phyloP scores from a whole-genome alignment of 1,140 invertebrate species.

The Tribolium madens region DNA sequence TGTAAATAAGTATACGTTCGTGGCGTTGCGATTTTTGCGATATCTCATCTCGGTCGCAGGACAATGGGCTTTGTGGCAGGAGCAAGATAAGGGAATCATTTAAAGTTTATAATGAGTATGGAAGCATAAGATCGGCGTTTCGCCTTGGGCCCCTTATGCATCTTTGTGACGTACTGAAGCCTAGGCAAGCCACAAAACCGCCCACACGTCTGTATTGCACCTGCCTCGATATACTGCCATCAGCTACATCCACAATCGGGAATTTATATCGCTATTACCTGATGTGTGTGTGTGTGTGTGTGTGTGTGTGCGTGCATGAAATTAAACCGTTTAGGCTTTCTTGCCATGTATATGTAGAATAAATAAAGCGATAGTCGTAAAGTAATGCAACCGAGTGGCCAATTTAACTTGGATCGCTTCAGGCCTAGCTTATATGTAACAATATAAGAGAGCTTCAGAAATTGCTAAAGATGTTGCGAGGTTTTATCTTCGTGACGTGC shows the following conservation, averaged over 20 bases:
- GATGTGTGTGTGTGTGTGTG: background rate
- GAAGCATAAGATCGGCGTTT: constrained; percentile 45
- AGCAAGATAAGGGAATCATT: constrained; percentile 48
- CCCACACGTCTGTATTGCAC: constrained; percentile 31
- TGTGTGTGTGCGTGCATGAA: constrained; percentile 23
- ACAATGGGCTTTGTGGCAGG: constrained; percentile 25
- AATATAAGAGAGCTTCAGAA: constrained; percentile 19
- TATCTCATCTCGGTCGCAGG: background rate
- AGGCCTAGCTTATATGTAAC: constrained; percentile 26
- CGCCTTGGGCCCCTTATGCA: constrained; percentile 25
- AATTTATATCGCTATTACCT: constrained; percentile 48
- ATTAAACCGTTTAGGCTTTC: constrained; percentile 36
- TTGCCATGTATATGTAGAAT: constrained; percentile 22
- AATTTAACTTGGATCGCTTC: constrained; percentile 33
- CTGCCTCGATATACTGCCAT: constrained; percentile 26
- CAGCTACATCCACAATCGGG: constrained; percentile 36
- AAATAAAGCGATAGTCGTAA: constrained; percentile 39
- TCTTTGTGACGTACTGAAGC: constrained; percentile 22
- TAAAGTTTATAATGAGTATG: constrained; percentile 51
- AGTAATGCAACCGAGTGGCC: constrained; percentile 37
- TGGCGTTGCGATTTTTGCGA: background rate
- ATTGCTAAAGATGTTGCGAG: constrained; percentile 35
- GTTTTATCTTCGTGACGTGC: constrained; percentile 36
- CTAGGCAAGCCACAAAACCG: background rate
- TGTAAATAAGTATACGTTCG: background rate